Conservation (phyloP, 1,140 invertebrate genomes). For the Cryptotermes secundus region DNA sequence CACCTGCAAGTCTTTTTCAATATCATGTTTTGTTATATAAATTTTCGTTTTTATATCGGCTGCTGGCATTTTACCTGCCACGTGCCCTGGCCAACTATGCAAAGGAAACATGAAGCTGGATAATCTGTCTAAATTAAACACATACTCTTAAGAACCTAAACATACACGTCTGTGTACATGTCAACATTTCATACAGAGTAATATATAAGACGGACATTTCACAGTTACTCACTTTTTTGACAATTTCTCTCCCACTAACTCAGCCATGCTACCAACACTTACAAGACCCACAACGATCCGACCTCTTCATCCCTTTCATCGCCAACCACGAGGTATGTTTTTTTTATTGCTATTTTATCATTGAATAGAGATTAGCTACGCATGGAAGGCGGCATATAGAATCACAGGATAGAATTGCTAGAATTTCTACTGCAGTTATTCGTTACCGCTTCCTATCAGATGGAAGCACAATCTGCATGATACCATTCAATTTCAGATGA, state of each 20-base stretch:
- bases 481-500: too few relatives aligned
- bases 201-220: background rate
- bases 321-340: background rate
- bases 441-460: too few relatives aligned
- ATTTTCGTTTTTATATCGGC: too few relatives aligned
- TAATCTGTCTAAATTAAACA: background rate
- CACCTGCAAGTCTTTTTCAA: too few relatives aligned
- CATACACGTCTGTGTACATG: background rate
- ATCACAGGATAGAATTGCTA: too few relatives aligned
- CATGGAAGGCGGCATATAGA: too few relatives aligned
- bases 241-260: background rate
- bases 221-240: constrained; percentile 22
- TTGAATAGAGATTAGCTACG: too few relatives aligned
- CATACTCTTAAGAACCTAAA: background rate
- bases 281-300: too few relatives aligned
- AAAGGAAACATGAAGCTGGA: background rate
- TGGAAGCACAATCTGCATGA: too few relatives aligned
- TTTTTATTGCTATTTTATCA: too few relatives aligned
- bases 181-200: background rate
- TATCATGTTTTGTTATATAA: too few relatives aligned
- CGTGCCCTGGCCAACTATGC: background rate
- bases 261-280: constrained; percentile 20
- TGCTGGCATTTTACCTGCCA: background rate
- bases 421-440: too few relatives aligned
- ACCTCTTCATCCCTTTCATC: background rate